phyloP scores from a whole-genome alignment of 2,888 invertebrate genomes.

The Caenorhabditis becei region DNA sequence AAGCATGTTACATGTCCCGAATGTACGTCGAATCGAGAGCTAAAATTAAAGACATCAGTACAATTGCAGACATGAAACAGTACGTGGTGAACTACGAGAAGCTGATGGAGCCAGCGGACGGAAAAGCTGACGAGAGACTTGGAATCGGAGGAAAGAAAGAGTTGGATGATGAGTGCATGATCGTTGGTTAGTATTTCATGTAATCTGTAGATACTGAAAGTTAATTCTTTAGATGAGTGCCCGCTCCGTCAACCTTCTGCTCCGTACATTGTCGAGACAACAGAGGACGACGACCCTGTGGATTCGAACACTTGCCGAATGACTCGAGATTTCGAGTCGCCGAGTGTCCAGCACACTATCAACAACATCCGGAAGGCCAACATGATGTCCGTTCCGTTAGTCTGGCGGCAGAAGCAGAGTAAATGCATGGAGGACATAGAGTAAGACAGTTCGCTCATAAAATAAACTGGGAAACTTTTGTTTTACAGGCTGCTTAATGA shows the following conservation, averaged over 20 bases:
- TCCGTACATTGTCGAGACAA: neutral
- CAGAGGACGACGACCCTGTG: conserved; percentile 16
- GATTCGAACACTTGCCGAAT: conserved; percentile 46
- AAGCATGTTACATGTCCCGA: conserved; percentile 15
- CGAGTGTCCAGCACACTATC: neutral
- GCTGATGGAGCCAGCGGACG: conserved; percentile 16
- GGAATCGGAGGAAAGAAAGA: neutral
- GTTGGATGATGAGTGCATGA: conserved; percentile 41
- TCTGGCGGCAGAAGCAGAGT: conserved; percentile 29
- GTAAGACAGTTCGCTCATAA: neutral
- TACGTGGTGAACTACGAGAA: conserved; percentile 13
- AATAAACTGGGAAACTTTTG: neutral
- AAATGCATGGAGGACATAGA: conserved; percentile 42
- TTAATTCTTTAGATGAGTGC: conserved; percentile 45
- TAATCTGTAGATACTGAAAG: too few relatives aligned
- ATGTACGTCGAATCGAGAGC: conserved; percentile 23
- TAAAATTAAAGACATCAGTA: neutral
- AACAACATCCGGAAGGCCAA: neutral
- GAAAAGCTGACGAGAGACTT: conserved; percentile 22
- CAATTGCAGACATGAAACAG: conserved; percentile 35
- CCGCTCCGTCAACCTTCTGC: conserved; percentile 21
- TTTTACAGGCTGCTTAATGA: conserved; percentile 39
- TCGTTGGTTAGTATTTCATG: conserved; percentile 26
- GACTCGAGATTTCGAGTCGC: conserved; percentile 21
- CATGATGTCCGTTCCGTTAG: conserved; percentile 2